These are phyloP conservation scores for Limonius californicus DNA, from an alignment of 1,140 invertebrate species.

Conservation along the genomic window DNA sequence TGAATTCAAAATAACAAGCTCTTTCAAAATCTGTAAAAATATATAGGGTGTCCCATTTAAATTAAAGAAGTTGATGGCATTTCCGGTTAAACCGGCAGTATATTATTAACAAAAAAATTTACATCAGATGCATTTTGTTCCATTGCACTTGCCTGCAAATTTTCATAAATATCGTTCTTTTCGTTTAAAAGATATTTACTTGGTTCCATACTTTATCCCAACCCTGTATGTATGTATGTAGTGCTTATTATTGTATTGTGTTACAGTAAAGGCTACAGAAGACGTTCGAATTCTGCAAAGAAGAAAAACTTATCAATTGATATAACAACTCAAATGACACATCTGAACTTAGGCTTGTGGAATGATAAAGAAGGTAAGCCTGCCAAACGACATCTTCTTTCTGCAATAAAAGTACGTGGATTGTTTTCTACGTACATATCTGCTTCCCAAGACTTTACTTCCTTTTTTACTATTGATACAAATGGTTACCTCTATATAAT, in stretches of 20 bases:
- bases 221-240: background rate
- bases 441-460: slow-evolving; percentile 20
- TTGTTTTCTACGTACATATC: slow-evolving; percentile 15
- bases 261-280: background rate
- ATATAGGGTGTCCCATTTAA: too few species aligned
- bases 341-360: slow-evolving; percentile 6
- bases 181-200: too few species aligned
- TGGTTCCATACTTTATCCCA: too few species aligned
- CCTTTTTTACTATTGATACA: slow-evolving; percentile 21
- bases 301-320: background rate
- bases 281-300: background rate
- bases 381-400: slow-evolving; percentile 16
- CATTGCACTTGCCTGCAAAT: too few species aligned
- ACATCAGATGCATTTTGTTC: too few species aligned
- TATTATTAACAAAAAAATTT: too few species aligned
- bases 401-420: slow-evolving; percentile 23
- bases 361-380: slow-evolving; percentile 13
- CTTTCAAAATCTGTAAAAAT: too few species aligned
- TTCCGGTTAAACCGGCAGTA: background rate
- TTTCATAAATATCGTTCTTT: too few species aligned
- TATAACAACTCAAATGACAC: background rate
- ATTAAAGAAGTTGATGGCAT: too few species aligned
- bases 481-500: slow-evolving; percentile 22
- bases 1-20: too few species aligned
- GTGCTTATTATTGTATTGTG: background rate